Evolutionary conservation across 2,797 vertebrate genomes (phyloP).

Genomic region (Prunella strophiata): DNA sequence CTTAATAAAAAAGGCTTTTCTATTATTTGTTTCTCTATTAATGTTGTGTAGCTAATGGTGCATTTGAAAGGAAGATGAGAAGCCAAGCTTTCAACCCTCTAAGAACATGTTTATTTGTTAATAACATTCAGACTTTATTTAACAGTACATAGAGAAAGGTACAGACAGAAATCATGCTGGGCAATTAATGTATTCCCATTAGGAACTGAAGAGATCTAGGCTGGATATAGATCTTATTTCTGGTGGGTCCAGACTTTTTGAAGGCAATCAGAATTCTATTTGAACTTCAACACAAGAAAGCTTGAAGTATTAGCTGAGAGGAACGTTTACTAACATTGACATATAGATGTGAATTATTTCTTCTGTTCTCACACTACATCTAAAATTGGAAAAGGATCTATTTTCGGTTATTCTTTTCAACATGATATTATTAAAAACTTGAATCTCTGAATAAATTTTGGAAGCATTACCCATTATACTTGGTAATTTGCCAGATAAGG

Average conservation of each 20-base stretch:
- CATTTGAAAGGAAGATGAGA: neutral
- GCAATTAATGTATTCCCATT: neutral
- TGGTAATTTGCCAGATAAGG: neutral
- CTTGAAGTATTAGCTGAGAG: neutral
- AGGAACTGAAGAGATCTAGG: neutral
- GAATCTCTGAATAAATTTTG: neutral
- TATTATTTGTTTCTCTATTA: neutral
- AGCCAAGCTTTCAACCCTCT: neutral
- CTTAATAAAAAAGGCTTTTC: neutral
- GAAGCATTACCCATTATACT: neutral
- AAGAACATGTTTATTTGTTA: neutral
- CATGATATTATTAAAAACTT: neutral
- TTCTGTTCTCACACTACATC: neutral
- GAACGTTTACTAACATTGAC: neutral
- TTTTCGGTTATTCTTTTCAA: conserved; percentile 3
- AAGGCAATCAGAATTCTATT: neutral
- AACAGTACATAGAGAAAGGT: neutral
- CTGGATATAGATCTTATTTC: neutral
- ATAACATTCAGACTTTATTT: neutral
- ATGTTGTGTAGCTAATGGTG: neutral
- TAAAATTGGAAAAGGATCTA: neutral
- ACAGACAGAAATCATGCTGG: neutral
- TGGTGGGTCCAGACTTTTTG: neutral
- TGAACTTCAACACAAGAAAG: neutral
- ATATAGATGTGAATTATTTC: neutral